These are phyloP conservation scores for Drosophila tanythrix DNA, from an alignment of 2,888 invertebrate species.

Conservation along the genomic window DNA sequence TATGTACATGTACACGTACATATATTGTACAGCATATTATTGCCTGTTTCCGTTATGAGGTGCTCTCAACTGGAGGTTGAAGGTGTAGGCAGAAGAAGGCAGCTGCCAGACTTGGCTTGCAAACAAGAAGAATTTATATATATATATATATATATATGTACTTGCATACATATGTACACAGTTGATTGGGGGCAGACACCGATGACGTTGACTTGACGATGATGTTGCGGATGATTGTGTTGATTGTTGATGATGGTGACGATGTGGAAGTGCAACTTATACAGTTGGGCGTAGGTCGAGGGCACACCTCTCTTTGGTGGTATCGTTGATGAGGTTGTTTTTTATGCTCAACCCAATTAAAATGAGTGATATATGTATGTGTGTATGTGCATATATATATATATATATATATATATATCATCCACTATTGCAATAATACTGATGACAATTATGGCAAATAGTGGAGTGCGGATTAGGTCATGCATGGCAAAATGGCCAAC, in stretches of 20 bases:
- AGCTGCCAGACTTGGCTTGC: slow-evolving; percentile 8
- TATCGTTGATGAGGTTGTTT: slow-evolving; percentile 14
- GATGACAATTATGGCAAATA: slow-evolving; percentile 59
- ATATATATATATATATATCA: not conserved
- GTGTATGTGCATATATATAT: not conserved
- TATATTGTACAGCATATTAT: slow-evolving; percentile 28
- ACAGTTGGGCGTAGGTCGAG: slow-evolving; percentile 56
- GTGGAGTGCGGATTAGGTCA: slow-evolving; percentile 61
- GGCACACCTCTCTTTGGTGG: slow-evolving; percentile 40
- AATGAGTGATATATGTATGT: slow-evolving; percentile 38
- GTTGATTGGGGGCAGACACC: slow-evolving; percentile 51
- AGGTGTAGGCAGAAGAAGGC: slow-evolving; percentile 41
- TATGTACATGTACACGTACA: not conserved
- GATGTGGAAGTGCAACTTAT: slow-evolving; percentile 19
- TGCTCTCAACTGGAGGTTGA: slow-evolving; percentile 38
- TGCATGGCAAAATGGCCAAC: slow-evolving; percentile 57
- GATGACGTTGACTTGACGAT: slow-evolving; percentile 27
- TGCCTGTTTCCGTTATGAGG: slow-evolving; percentile 56
- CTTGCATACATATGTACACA: not conserved
- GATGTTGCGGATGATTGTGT: slow-evolving; percentile 12
- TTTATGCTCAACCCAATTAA: slow-evolving; percentile 44
- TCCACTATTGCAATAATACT: slow-evolving; percentile 38
- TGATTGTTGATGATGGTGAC: slow-evolving; percentile 11
- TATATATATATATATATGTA: slow-evolving; percentile 12
- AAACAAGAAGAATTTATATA: slow-evolving; percentile 8